A percentile compares a stretch with the other conserved stretches of the same genome.
Conservation (phyloP, 2,888 invertebrate species). For the Opisthograptis luteolata region DNA sequence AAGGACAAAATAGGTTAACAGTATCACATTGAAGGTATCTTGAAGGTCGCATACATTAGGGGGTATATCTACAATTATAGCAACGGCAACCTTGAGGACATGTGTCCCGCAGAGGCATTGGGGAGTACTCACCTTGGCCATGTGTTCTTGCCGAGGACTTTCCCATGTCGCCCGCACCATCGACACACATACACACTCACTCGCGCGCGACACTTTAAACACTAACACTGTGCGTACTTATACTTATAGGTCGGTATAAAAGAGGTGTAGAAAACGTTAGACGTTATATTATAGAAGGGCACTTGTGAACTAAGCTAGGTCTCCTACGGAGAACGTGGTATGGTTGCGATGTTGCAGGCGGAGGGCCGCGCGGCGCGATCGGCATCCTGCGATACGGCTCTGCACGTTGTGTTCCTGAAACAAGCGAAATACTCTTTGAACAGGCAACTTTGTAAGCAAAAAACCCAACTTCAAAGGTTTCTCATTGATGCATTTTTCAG, state of each 20-base stretch:
- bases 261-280: constrained; percentile 80
- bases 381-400: constrained; percentile 77
- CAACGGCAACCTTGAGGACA: constrained; percentile 55
- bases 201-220: constrained; percentile 70
- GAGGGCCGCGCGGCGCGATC: constrained; percentile 83
- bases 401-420: constrained; percentile 73
- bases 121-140: constrained; percentile 79
- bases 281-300: constrained; percentile 81
- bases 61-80: constrained; percentile 21
- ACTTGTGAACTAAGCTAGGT: constrained; percentile 76
- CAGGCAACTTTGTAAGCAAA: not conserved
- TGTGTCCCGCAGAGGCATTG: constrained; percentile 51
- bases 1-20: constrained; percentile 12
- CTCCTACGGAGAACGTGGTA: constrained; percentile 77
- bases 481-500: no score
- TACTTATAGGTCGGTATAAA: constrained; percentile 80
- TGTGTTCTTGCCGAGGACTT: constrained; percentile 85
- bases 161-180: constrained; percentile 85
- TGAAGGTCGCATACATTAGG: constrained; percentile 36
- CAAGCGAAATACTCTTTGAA: constrained; percentile 41
- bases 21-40: constrained; percentile 23
- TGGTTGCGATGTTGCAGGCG: constrained; percentile 75
- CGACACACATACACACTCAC: constrained; percentile 77
- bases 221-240: constrained; percentile 76
- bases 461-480: no score